Base-by-base conservation (phyloP, 2,888 invertebrate genomes). In the Andricus quercusramuli region DNA sequence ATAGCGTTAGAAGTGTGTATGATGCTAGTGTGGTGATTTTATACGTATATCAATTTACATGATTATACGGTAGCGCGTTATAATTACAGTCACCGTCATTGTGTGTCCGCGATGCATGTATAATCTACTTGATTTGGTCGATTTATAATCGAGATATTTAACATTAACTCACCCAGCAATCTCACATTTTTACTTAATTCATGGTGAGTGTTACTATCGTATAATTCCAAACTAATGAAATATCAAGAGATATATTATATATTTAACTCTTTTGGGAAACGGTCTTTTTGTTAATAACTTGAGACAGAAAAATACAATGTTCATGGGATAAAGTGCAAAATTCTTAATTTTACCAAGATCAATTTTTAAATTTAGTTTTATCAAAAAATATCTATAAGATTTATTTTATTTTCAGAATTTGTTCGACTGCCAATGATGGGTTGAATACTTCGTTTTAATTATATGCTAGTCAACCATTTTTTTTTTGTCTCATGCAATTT, bases 21-120 rank as follows among this genome's bases (percentile, higher is more conserved):
- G 65, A 47, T 66, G 78, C 22, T 76, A 65, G 82, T 66, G 65
- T 47, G 67, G 64, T 41, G 67, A 78, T 74, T 66, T 80, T 82
- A 80, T 47, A 56, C 78, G 64, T 79, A 79, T 80, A 79, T 82
- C 80, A 79, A 84, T 83, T 84, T 83, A 78, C 84, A 83, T 84
- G 82, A 84, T 84, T 81, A 78, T 81, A 83, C 78, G 83, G 81
- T 80, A 76, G 79, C 79, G 80, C 80, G 83, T 80, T 82, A 80
- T 80, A 80, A 82, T 84, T 80, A 78, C 78, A 37, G 56, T 56
- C 29, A 41, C 74, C 78, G 78, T 80, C 79, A 78, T 78, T 81
- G 78, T 77, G 68, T 76, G 78, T 70, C 56, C 74, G 79, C 70
- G 68, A 79, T 79, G 78, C 77, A 79, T 79, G 65, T 29, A 56